A percentile compares a stretch with the other conserved stretches of the same genome.
Evolutionary conservation across 2,888 invertebrate species (phyloP).

Genomic region (Elmis aenea): DNA sequence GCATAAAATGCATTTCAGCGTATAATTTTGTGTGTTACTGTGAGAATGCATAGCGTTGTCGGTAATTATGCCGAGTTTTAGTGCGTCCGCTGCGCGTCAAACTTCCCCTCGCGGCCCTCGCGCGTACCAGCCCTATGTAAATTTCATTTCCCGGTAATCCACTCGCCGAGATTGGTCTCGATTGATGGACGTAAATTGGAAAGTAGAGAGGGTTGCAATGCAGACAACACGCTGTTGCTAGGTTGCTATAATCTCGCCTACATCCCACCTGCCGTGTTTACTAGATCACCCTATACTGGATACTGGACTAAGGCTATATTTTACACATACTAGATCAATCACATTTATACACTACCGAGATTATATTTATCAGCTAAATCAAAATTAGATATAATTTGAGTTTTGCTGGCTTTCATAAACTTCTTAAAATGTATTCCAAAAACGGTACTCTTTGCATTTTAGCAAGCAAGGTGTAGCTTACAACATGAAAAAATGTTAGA

Average conservation of each 20-base stretch:
- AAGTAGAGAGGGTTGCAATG: conserved; percentile 45
- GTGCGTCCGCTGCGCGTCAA: conserved; percentile 11
- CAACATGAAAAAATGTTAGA: too few relatives aligned
- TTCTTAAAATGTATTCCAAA: too few relatives aligned
- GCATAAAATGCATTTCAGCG: conserved; percentile 5
- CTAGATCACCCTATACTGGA: conserved; percentile 32
- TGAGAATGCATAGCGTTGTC: conserved; percentile 10
- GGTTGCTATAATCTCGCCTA: conserved; percentile 25
- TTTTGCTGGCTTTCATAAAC: too few relatives aligned
- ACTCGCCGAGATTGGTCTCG: conserved; percentile 65
- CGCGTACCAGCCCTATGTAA: conserved; percentile 53
- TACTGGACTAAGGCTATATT: too few relatives aligned
- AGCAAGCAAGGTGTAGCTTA: too few relatives aligned
- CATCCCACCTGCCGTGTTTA: conserved; percentile 26
- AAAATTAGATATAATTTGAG: too few relatives aligned
- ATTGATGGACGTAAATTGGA: conserved; percentile 69
- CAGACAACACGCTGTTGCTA: conserved; percentile 29
- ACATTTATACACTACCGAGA: too few relatives aligned
- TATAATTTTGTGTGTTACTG: conserved; percentile 8
- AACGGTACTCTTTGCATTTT: too few relatives aligned
- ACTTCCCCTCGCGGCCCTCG: conserved; percentile 12
- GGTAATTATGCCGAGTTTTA: conserved; percentile 17
- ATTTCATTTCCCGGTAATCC: conserved; percentile 66
- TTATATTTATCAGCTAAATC: too few relatives aligned
- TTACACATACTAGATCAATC: too few relatives aligned